phyloP scores from a whole-genome alignment of 2,113 vertebrate genomes.

The Mesoclemmys tuberculata region DNA sequence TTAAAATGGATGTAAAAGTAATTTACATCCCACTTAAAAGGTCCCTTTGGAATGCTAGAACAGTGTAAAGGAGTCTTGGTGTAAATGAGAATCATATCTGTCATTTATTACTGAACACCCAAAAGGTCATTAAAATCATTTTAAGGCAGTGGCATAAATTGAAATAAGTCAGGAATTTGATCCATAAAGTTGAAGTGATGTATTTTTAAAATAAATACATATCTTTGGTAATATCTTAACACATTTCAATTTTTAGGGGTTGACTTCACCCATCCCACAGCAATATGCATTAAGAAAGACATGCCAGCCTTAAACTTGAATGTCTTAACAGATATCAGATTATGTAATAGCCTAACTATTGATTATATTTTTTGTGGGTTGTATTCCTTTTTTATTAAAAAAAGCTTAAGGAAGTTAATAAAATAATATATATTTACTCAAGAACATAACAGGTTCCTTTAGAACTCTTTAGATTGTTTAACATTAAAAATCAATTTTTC shows the following conservation, averaged over 20 bases:
- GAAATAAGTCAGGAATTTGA: not conserved
- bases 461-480: not conserved
- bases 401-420: not conserved
- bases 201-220: not conserved
- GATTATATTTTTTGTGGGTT: not conserved
- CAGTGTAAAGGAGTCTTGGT: not conserved
- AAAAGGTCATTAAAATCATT: not conserved
- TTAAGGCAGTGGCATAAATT: not conserved
- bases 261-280: not conserved
- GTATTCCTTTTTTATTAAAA: not conserved
- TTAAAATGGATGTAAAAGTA: not conserved
- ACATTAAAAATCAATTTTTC: not conserved
- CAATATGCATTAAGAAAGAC: accelerated
- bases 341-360: not conserved
- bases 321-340: not conserved
- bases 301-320: not conserved
- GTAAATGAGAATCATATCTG: not conserved
- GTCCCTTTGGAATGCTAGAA: not conserved
- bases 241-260: not conserved
- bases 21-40: not conserved
- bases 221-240: not conserved
- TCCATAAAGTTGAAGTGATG: not conserved
- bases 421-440: not conserved
- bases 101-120: not conserved
- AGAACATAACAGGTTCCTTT: not conserved